These are phyloP conservation scores for Narcine bancroftii DNA, from an alignment of 2,113 vertebrate genomes.

Conservation along the genomic window DNA sequence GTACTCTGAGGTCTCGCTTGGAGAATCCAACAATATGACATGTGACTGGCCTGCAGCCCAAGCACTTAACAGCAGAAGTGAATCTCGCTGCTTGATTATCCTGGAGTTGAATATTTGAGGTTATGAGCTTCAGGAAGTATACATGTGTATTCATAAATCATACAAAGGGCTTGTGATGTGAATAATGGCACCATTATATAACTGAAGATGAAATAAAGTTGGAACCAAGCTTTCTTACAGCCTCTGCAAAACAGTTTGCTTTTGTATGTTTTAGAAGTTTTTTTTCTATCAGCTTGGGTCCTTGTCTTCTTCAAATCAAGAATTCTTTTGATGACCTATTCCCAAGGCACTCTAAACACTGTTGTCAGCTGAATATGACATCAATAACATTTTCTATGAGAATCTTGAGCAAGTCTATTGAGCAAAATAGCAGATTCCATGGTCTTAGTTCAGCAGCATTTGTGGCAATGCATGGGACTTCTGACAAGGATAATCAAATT, in stretches of 20 bases:
- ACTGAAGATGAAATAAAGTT: constrained; percentile 15
- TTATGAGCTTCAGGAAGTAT: neutral
- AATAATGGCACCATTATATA: constrained; percentile 6
- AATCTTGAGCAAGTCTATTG: neutral
- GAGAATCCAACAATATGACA: constrained; percentile 11
- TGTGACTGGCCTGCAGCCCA: neutral
- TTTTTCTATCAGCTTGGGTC: neutral
- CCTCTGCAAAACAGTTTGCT: neutral
- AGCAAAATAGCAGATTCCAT: neutral
- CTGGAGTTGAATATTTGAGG: neutral
- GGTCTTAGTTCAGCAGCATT: neutral
- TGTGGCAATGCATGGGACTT: neutral
- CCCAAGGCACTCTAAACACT: neutral
- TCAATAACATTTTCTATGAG: neutral
- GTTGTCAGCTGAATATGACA: neutral
- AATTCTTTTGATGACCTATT: constrained; percentile 1
- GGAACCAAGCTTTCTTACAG: constrained; percentile 8
- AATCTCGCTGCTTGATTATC: neutral
- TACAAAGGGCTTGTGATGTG: neutral
- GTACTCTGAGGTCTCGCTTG: neutral
- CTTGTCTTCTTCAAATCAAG: neutral
- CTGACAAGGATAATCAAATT: neutral
- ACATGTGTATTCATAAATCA: constrained; percentile 26
- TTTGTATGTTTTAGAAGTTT: neutral
- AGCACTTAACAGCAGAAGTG: neutral